Base-by-base conservation (phyloP, 2,113 vertebrate genomes). In the Todiramphus chloris region DNA sequence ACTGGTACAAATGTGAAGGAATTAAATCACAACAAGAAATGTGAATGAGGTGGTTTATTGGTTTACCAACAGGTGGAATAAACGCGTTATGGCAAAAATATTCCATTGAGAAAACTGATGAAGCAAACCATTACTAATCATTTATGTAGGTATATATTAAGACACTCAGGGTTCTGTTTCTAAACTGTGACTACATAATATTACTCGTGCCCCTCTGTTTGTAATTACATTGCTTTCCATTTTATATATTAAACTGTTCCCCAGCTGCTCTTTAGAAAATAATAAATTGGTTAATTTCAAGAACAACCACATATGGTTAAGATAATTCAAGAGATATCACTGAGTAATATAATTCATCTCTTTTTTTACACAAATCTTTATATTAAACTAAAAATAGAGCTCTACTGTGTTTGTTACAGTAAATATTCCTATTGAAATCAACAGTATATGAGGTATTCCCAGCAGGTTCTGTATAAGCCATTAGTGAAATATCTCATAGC, bases 201-300 rank as follows among this genome's bases (percentile, higher is more conserved):
- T 69, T 97, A 35, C 39, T 82, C 91, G 76, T 97, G 23, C 73
- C 43, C 15, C 37, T 94, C 46, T 94, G 62, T 95, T 97, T 97
- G 58, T 87, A 77, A 97, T 95, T 96, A 92, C 33, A 89, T 69
- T 85, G 80, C 86, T 93, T 97, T 97, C 90, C 95, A 25, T 79
- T 87, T 75, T 53, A 55, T 87, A 27, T 73, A 75, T 94, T 96
- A 96, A 97, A 83, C 44, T 76, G 66, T 92, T 87, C 90, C 93
- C 82, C 85, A 95, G 90, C 20, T 94, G 67, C 86, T 97, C 92
- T 89, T 96, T 95, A 97, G 91, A 97, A 96, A 97, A 97, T 89
- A 97, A 97, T 92, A 95, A 94, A 96, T 95, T 87, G 73, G 46
- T 96, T 97, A 96, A 96, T 97, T 97, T 97, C 97, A 97, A 96